Conservation (phyloP, 2,888 invertebrate species). For the Ophion slaviceki region DNA sequence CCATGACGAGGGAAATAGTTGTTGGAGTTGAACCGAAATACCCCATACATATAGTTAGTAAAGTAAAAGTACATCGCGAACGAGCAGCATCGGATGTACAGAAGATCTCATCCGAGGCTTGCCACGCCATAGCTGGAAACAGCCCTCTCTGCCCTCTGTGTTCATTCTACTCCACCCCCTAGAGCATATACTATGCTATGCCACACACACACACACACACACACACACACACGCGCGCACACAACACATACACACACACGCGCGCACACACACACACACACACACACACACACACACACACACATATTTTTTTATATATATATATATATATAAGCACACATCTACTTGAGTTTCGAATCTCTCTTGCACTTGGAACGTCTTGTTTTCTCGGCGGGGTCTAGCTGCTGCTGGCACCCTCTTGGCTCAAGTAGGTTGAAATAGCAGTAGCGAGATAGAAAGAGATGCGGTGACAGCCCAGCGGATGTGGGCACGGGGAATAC, state of each 20-base stretch:
- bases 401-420: conserved; percentile 65
- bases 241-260: neutral
- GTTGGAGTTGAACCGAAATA: too few relatives aligned
- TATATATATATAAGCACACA: conserved; percentile 5
- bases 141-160: conserved; percentile 52
- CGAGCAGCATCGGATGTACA: conserved; percentile 56
- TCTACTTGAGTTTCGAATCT: conserved; percentile 56
- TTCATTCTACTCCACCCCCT: conserved; percentile 51
- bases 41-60: conserved; percentile 14
- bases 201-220: too few relatives aligned
- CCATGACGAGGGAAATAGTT: too few relatives aligned
- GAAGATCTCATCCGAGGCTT: conserved; percentile 52
- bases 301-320: neutral
- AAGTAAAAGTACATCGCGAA: conserved; percentile 57
- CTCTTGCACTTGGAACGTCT: conserved; percentile 66
- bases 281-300: neutral
- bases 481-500: conserved; percentile 48
- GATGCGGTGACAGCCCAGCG: conserved; percentile 44
- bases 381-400: conserved; percentile 67
- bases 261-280: too few relatives aligned
- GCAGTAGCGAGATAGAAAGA: conserved; percentile 57
- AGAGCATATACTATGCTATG: conserved; percentile 39
- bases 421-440: conserved; percentile 65
- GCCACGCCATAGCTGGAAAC: conserved; percentile 41
- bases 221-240: neutral